Percentiles rank a stretch among this genome's conserved stretches.
Evolutionary conservation across 2,113 vertebrate genomes (phyloP).

Genomic region (Chrysochloris asiatica): DNA sequence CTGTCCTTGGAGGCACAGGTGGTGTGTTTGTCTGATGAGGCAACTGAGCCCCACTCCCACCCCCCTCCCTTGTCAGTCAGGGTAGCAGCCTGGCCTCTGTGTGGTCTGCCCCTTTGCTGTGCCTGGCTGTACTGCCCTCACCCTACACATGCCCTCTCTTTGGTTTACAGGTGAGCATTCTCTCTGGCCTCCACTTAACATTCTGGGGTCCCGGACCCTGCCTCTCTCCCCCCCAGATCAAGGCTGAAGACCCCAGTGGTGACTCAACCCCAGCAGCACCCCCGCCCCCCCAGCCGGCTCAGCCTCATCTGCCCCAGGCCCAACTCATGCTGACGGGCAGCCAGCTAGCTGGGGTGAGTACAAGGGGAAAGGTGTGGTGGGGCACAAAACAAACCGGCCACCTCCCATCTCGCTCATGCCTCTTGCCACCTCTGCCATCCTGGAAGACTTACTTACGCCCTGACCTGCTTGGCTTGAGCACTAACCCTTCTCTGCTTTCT

Average conservation of each 20-base stretch:
- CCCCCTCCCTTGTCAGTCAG: neutral
- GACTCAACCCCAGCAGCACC: slow-evolving; percentile 85
- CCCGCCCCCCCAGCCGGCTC: slow-evolving; percentile 80
- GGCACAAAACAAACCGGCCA: neutral
- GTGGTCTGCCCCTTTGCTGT: neutral
- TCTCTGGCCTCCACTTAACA: slow-evolving; percentile 80
- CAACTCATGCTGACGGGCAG: slow-evolving; percentile 94
- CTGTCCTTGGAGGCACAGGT: neutral
- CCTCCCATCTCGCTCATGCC: neutral
- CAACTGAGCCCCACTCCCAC: neutral
- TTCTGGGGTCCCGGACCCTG: slow-evolving; percentile 76
- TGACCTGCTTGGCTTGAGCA: slow-evolving; percentile 42
- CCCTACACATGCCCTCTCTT: slow-evolving; percentile 68
- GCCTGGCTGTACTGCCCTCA: neutral
- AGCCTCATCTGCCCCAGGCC: slow-evolving; percentile 91
- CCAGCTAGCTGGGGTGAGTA: slow-evolving; percentile 93
- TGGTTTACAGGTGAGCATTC: slow-evolving; percentile 79
- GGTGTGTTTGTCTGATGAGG: neutral
- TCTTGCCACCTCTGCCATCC: slow-evolving; percentile 6
- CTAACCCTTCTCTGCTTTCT: slow-evolving; percentile 71
- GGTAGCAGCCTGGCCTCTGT: neutral
- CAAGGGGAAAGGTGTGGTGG: neutral
- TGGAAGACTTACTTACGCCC: neutral
- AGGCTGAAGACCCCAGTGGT: slow-evolving; percentile 90
- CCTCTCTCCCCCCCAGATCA: slow-evolving; percentile 84